phyloP scores from a whole-genome alignment of 1,140 invertebrate genomes.

The Calosoma granatense region DNA sequence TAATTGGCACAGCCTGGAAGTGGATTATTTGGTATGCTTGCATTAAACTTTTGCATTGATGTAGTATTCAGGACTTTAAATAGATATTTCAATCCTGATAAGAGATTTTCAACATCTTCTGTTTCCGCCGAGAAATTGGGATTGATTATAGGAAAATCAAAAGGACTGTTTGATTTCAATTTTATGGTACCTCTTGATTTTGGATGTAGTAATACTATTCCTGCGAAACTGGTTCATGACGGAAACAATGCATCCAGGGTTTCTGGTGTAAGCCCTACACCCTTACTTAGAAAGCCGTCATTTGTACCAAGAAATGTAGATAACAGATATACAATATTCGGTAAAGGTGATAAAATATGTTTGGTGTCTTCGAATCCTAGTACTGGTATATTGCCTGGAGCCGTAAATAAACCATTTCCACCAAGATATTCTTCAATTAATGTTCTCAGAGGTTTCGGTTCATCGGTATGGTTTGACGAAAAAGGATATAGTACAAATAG shows the following conservation, averaged over 20 bases:
- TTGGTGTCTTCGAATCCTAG: slow-evolving; percentile 14
- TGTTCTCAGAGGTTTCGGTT: slow-evolving; percentile 9
- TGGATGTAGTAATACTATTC: slow-evolving; percentile 52
- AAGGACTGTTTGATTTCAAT: slow-evolving; percentile 55
- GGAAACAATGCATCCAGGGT: slow-evolving; percentile 5
- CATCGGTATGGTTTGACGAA: slow-evolving; percentile 17
- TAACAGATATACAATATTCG: slow-evolving; percentile 17
- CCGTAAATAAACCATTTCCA: slow-evolving; percentile 10
- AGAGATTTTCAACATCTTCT: slow-evolving; percentile 40
- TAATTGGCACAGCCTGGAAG: slow-evolving; percentile 37
- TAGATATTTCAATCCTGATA: slow-evolving; percentile 38
- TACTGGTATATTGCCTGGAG: not conserved
- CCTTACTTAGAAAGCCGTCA: not conserved
- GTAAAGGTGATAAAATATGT: not conserved
- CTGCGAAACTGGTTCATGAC: slow-evolving; percentile 36
- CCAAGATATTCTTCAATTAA: slow-evolving; percentile 16
- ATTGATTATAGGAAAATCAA: slow-evolving; percentile 67
- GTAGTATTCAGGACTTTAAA: slow-evolving; percentile 35
- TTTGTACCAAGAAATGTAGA: slow-evolving; percentile 7
- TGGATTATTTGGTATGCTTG: slow-evolving; percentile 34
- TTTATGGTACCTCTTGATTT: slow-evolving; percentile 61
- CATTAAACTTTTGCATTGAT: slow-evolving; percentile 38
- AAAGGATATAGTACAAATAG: slow-evolving; percentile 45
- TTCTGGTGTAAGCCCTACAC: slow-evolving; percentile 27
- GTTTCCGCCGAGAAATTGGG: slow-evolving; percentile 61